A percentile compares a stretch with the other conserved stretches of the same genome.
These are phyloP conservation scores for Enteromius mattozi DNA, from an alignment of 2,797 vertebrate species.

Conservation along the genomic window DNA sequence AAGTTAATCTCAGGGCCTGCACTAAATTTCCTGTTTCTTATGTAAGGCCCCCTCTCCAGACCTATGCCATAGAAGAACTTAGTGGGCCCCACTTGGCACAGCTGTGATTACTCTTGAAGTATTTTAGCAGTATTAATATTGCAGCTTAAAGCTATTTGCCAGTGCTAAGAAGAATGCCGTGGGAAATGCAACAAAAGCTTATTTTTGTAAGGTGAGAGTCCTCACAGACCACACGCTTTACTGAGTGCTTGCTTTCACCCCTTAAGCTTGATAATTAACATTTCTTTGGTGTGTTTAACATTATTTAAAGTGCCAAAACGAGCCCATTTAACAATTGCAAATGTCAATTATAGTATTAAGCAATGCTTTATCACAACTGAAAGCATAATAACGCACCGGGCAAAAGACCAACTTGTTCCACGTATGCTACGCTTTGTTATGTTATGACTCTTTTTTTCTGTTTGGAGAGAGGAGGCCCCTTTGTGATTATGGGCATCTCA, in stretches of 20 bases:
- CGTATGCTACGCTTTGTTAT: slow-evolving; percentile 23
- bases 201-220: slow-evolving; percentile 43
- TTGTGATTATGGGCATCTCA: neutral
- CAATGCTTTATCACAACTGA: neutral
- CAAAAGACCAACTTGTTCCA: neutral
- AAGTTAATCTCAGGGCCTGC: neutral
- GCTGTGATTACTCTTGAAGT: neutral
- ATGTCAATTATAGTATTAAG: slow-evolving; percentile 40
- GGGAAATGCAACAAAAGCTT: slow-evolving; percentile 35
- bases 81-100: neutral
- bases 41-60: neutral
- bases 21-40: neutral
- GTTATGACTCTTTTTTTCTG: neutral
- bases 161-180: slow-evolving; percentile 45
- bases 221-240: neutral
- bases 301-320: slow-evolving; percentile 13
- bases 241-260: neutral
- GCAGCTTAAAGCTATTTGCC: slow-evolving; percentile 43
- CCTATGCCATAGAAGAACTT: neutral
- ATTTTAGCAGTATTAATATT: slow-evolving; percentile 35
- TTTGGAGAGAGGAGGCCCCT: neutral
- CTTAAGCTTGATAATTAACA: slow-evolving; percentile 35
- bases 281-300: slow-evolving; percentile 34
- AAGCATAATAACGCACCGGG: neutral
- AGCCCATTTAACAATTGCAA: slow-evolving; percentile 1